phyloP scores from a whole-genome alignment of 2,797 vertebrate species.

The Rhyacichthys aspro region DNA sequence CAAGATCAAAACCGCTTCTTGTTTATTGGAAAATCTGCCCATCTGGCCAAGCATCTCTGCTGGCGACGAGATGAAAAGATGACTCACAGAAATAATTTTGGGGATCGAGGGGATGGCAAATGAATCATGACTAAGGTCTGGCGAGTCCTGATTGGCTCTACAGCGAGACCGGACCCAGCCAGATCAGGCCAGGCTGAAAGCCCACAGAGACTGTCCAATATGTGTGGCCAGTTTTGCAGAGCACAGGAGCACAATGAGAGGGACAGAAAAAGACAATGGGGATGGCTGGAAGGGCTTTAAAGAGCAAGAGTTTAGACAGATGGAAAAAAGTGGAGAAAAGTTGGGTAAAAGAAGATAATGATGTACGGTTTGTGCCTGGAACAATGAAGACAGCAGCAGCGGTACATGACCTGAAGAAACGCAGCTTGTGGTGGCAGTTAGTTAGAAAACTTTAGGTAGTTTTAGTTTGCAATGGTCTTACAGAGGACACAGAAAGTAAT shows the following conservation, averaged over 20 bases:
- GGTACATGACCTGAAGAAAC: constrained; percentile 33
- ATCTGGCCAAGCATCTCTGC: constrained; percentile 65
- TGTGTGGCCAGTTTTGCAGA: constrained; percentile 45
- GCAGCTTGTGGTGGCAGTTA: background rate
- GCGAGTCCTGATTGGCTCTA: constrained; percentile 52
- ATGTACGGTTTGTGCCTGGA: constrained; percentile 27
- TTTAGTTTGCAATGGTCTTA: background rate
- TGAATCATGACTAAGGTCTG: constrained; percentile 64
- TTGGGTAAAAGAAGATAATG: constrained; percentile 41
- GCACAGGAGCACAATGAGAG: constrained; percentile 31
- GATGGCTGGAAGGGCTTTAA: constrained; percentile 45
- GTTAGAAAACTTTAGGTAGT: constrained; percentile 11
- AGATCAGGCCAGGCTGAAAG: constrained; percentile 59
- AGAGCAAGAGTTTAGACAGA: constrained; percentile 28
- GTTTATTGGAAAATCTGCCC: constrained; percentile 71
- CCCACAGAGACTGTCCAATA: constrained; percentile 59
- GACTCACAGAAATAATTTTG: constrained; percentile 69
- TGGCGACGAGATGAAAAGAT: constrained; percentile 71
- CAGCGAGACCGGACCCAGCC: constrained; percentile 55
- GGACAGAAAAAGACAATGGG: constrained; percentile 49
- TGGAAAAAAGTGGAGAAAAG: constrained; percentile 30
- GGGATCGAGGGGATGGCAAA: constrained; percentile 55
- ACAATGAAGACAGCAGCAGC: constrained; percentile 27
- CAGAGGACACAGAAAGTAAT: background rate
- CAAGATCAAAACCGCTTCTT: constrained; percentile 66